Evolutionary conservation across 1,140 invertebrate genomes (phyloP).

Genomic region (Limonius californicus): DNA sequence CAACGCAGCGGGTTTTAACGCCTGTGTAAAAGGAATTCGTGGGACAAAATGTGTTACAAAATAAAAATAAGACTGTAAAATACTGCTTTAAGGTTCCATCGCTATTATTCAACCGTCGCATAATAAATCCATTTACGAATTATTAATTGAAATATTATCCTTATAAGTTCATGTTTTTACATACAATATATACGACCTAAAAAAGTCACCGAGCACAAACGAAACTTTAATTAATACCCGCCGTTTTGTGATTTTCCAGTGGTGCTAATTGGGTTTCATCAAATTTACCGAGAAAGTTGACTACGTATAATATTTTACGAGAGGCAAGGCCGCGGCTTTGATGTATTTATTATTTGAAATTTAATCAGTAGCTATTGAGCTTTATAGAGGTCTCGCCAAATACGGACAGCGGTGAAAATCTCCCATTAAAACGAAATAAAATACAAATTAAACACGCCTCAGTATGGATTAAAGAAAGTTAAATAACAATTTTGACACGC

Average conservation of each 20-base stretch:
- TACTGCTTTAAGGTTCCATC: not conserved
- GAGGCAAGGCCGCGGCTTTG: not conserved
- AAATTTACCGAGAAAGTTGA: constrained; percentile 9
- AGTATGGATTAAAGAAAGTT: not conserved
- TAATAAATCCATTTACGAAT: not conserved
- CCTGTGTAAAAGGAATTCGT: constrained; percentile 1
- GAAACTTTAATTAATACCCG: not conserved
- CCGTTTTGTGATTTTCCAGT: not conserved
- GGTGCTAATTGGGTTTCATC: not conserved
- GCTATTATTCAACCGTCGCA: not conserved
- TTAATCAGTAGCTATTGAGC: constrained; percentile 7
- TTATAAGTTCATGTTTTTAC: not conserved
- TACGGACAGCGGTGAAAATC: constrained; percentile 3
- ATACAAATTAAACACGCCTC: not conserved
- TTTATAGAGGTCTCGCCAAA: constrained; percentile 7
- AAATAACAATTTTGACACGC: not conserved
- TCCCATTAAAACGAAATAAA: constrained; percentile 1
- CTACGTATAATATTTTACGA: not conserved
- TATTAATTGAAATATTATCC: not conserved
- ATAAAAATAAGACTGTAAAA: not conserved
- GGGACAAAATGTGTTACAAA: not conserved
- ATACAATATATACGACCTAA: not conserved
- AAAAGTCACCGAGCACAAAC: not conserved
- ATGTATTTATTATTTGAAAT: constrained; percentile 15
- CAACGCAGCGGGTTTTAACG: constrained; percentile 7